Conservation (phyloP, 1,140 invertebrate species). For the Ooceraea biroi region DNA sequence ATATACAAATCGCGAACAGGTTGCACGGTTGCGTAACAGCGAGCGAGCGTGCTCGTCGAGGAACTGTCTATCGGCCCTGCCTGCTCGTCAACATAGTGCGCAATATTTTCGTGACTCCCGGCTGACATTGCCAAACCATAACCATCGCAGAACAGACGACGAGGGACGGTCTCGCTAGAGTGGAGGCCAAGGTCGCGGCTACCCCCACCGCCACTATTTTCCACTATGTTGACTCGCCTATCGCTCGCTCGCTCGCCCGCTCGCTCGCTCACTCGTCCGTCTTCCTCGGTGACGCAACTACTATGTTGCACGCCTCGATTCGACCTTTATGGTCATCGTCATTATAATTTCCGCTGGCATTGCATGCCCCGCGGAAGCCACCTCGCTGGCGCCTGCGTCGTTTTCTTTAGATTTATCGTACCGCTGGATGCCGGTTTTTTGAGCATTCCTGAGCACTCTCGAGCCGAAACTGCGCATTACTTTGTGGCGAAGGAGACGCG, state of each 20-base stretch:
- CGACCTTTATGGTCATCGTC: constrained; percentile 35
- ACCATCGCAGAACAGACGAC: constrained; percentile 73
- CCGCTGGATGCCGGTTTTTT: too few species aligned
- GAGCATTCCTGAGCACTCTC: too few species aligned
- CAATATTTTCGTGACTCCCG: constrained; percentile 79
- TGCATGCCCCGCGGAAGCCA: constrained; percentile 29
- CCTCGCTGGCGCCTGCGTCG: constrained; percentile 44
- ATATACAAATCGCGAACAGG: background rate
- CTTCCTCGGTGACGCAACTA: constrained; percentile 66
- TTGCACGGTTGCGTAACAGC: constrained; percentile 59
- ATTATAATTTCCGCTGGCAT: constrained; percentile 15
- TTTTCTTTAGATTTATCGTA: constrained; percentile 66
- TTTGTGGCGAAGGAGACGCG: constrained; percentile 26
- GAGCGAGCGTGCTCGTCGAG: background rate
- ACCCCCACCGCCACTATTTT: constrained; percentile 33
- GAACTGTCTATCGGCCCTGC: background rate
- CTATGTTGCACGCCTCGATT: constrained; percentile 46
- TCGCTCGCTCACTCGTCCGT: constrained; percentile 7
- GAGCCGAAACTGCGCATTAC: constrained; percentile 5
- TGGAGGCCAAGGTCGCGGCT: constrained; percentile 79
- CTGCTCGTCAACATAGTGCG: constrained; percentile 32
- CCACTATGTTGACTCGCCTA: constrained; percentile 34
- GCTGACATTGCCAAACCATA: constrained; percentile 82
- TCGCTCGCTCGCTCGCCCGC: constrained; percentile 32
- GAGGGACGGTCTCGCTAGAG: constrained; percentile 61